phyloP scores from a whole-genome alignment of 2,888 invertebrate genomes.

The Cenopis cana region DNA sequence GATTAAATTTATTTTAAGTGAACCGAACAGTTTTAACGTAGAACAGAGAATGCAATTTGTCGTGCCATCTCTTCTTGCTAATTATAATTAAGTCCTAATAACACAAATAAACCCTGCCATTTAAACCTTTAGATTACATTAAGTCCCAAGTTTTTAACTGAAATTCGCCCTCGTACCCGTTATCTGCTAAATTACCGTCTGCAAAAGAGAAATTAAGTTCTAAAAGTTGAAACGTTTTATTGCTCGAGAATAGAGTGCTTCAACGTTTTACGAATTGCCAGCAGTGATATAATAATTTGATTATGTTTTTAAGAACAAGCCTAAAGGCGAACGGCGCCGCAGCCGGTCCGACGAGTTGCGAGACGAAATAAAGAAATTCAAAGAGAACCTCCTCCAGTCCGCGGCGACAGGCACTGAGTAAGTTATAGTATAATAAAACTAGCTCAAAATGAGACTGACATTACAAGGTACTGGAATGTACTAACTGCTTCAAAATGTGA shows the following conservation, averaged over 20 bases:
- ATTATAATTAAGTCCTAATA: not conserved
- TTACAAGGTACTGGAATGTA: conserved; percentile 41
- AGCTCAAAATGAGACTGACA: conserved; percentile 36
- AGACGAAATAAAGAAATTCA: conserved; percentile 77
- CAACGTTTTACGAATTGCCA: conserved; percentile 35
- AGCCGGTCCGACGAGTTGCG: conserved; percentile 61
- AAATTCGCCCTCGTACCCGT: conserved; percentile 18
- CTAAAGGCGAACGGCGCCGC: conserved; percentile 65
- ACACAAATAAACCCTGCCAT: conserved; percentile 1
- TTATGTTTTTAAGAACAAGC: conserved; percentile 56
- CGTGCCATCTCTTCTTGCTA: not conserved
- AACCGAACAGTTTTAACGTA: not conserved
- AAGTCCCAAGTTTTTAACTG: conserved; percentile 18
- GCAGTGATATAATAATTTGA: conserved; percentile 36
- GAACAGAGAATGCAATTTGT: not conserved
- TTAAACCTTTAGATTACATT: conserved; percentile 24
- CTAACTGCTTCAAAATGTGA: conserved; percentile 38
- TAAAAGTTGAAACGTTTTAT: conserved; percentile 41
- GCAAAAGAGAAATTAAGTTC: conserved; percentile 43
- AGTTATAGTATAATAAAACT: conserved; percentile 54
- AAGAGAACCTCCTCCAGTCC: conserved; percentile 73
- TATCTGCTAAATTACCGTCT: conserved; percentile 42
- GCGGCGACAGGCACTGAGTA: conserved; percentile 64
- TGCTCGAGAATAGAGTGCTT: conserved; percentile 43
- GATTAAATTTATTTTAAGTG: not conserved